Evolutionary conservation across 1,140 invertebrate species (phyloP), one percentile per base, ranked within the genome.

Genomic region (Zaprionus camerounensis): DNA sequence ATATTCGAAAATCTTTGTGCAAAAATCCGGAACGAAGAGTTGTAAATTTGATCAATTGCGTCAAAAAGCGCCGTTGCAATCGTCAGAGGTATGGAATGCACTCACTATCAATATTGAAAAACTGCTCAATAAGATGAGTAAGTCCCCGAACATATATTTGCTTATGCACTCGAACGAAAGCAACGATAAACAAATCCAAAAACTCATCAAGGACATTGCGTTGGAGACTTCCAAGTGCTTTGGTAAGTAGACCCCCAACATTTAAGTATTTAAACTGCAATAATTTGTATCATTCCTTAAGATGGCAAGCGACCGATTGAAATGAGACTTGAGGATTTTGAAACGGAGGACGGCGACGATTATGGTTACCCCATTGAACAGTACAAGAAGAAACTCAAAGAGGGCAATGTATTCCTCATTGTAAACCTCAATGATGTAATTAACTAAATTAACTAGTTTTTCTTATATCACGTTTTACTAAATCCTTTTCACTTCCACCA

Each of bases 391-490:
- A 91, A 83, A 66, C 20, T 92, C 0, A 67, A 81, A 2, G 49
- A 86, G 2, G 87, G 91, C n/a, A 87, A 82, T 46, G 91, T 92
- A 20, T 82, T 92, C 26, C 59, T 92, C 7, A 91, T 92, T 20
- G 77, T 75, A 0, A 80, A 91, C 72, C 76, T 92, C 1, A 92
- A 92, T 56, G 77, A 91, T 28, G 91, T 85, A 53, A 80, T 34
- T 34, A 34, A 20, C 15, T 22, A 41, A 38, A 15, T 59, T 44
- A 26, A 7, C 15, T 13, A 20, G 26, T 12, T 12, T 26, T n/a
- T 2, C 12, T 31, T 31, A 7, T 31, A 31, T 2, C 9, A n/a
- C 51, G 1, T 17, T 0, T 5, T 9, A 36, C 24, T 3, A 13
- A 15, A 24, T 17, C 26, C 2, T 28, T 26, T n/a, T 9, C 3